Percentiles rank a stretch among this genome's conserved stretches.
Conservation (phyloP, 2,113 vertebrate species). For the Nanorana parkeri region DNA sequence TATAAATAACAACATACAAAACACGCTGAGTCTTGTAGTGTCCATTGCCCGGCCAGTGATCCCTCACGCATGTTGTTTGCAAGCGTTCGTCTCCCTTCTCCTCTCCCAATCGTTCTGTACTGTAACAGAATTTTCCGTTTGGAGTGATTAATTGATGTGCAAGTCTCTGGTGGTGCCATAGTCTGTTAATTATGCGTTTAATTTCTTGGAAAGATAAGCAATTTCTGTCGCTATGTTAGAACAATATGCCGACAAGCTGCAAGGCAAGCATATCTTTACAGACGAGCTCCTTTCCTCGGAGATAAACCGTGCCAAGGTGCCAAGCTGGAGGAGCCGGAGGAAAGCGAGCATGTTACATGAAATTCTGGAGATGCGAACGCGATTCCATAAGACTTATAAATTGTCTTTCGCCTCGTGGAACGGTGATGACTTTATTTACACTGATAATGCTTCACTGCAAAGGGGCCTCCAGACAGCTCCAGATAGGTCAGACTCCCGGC, state of each 20-base stretch:
- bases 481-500: too few relatives aligned
- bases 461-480: too few relatives aligned
- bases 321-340: neutral
- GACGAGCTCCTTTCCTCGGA: neutral
- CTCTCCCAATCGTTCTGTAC: neutral
- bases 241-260: constrained; percentile 23
- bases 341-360: too few relatives aligned
- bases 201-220: constrained; percentile 44
- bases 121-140: neutral
- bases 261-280: constrained; percentile 12
- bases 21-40: neutral
- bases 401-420: too few relatives aligned
- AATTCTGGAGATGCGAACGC: too few relatives aligned
- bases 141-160: constrained; percentile 20
- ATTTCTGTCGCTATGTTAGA: neutral
- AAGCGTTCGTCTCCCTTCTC: neutral
- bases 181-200: constrained; percentile 46
- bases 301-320: neutral
- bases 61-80: neutral
- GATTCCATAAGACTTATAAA: too few relatives aligned
- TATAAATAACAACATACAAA: neutral
- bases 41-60: neutral
- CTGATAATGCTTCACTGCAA: too few relatives aligned
- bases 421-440: too few relatives aligned
- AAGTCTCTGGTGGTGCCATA: neutral